Evolutionary conservation across 2,113 vertebrate species (phyloP).

Genomic region (Puntigrus tetrazona): DNA sequence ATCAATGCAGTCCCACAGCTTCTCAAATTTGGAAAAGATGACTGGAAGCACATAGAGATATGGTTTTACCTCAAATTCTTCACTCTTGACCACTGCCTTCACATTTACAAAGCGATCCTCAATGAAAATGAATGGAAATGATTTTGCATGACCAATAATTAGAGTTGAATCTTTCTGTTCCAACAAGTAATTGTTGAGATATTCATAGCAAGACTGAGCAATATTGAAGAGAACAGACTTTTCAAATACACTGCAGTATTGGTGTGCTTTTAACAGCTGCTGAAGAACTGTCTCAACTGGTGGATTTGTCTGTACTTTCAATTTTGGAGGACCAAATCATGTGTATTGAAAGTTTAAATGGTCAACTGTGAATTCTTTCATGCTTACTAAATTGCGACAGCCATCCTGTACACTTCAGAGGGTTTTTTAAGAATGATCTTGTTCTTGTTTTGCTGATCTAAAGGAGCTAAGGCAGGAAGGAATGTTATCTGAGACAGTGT

Average conservation of each 20-base stretch:
- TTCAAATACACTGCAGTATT: constrained; percentile 52
- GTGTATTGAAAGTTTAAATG: constrained; percentile 56
- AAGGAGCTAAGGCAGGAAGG: constrained; percentile 71
- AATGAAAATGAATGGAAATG: constrained; percentile 77
- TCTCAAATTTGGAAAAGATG: constrained; percentile 64
- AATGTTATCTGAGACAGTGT: constrained; percentile 71
- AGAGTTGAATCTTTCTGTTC: constrained; percentile 37
- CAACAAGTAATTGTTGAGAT: constrained; percentile 63
- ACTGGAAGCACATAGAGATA: constrained; percentile 78
- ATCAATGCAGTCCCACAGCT: constrained; percentile 77
- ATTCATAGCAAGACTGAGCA: constrained; percentile 67
- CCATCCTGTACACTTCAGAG: constrained; percentile 63
- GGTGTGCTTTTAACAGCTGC: constrained; percentile 65
- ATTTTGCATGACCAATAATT: constrained; percentile 62
- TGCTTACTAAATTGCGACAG: constrained; percentile 66
- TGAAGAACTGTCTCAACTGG: constrained; percentile 63
- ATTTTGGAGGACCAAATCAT: constrained; percentile 62
- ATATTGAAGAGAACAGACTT: constrained; percentile 54
- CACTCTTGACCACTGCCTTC: constrained; percentile 66
- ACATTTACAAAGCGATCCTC: constrained; percentile 73
- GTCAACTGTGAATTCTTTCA: constrained; percentile 67
- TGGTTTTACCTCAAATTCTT: constrained; percentile 74
- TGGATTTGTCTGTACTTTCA: constrained; percentile 62
- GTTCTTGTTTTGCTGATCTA: constrained; percentile 46
- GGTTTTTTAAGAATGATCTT: constrained; percentile 60